Conservation (phyloP, 2,113 vertebrate genomes). For the Notechis scutatus region DNA sequence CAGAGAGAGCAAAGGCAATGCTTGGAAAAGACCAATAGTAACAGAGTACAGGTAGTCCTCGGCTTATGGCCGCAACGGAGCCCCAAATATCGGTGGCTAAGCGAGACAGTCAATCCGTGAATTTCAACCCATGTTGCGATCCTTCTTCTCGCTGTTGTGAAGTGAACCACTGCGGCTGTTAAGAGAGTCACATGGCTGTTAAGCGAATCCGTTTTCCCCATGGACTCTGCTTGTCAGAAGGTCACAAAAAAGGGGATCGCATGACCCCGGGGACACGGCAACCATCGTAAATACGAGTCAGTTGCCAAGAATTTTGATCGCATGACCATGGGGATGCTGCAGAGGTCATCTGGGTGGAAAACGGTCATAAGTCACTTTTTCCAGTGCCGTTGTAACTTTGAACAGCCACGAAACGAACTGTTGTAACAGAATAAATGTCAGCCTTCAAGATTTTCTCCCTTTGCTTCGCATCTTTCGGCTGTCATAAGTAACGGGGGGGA, state of each 20-base stretch:
- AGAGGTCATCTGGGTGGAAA: neutral
- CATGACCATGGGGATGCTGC: neutral
- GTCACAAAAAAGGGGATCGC: neutral
- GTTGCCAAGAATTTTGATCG: neutral
- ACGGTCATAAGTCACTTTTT: neutral
- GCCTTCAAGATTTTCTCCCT: too few species aligned
- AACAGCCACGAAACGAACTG: neutral
- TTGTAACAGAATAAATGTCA: too few species aligned
- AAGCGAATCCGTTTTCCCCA: too few species aligned
- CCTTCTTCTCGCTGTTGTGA: neutral
- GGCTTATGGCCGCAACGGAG: neutral
- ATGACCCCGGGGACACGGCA: neutral
- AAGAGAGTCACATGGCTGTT: neutral
- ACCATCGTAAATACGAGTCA: too few species aligned
- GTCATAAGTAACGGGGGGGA: too few species aligned
- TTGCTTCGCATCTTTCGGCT: too few species aligned
- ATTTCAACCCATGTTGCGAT: neutral
- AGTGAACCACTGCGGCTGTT: neutral
- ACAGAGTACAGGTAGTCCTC: neutral
- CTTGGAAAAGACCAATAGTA: neutral
- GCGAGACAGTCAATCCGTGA: too few species aligned
- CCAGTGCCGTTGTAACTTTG: neutral
- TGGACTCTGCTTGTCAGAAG: neutral
- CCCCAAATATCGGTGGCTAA: neutral
- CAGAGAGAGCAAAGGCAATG: neutral